Evolutionary conservation across 2,113 vertebrate species (phyloP).

Genomic region (Lipotes vexillifer): DNA sequence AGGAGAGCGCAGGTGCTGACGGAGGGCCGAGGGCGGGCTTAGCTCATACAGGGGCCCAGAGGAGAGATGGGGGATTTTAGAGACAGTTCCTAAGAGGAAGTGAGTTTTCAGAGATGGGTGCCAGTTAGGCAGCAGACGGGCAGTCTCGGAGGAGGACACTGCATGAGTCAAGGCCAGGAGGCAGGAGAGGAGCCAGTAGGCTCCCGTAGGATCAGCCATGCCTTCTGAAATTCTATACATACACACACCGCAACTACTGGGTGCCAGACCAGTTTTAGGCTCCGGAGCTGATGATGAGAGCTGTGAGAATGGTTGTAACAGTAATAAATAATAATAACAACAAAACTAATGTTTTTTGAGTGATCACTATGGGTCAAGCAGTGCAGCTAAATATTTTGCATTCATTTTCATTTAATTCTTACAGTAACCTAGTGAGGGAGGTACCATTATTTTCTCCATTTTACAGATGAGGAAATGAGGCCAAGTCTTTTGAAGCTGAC

Average conservation of each 20-base stretch:
- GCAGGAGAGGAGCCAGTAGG: not conserved
- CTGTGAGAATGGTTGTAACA: not conserved
- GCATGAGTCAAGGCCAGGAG: not conserved
- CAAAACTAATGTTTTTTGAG: not conserved
- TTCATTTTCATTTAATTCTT: not conserved
- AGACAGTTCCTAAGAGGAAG: not conserved
- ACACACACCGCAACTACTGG: not conserved
- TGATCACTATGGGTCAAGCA: not conserved
- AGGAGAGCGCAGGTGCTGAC: not conserved
- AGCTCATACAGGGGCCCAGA: not conserved
- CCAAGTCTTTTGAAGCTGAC: not conserved
- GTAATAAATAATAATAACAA: not conserved
- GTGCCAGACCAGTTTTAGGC: not conserved
- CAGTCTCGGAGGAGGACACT: not conserved
- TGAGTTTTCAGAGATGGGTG: not conserved
- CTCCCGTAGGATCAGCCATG: not conserved
- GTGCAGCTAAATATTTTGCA: not conserved
- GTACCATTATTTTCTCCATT: not conserved
- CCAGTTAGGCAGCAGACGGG: not conserved
- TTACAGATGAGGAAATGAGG: not conserved
- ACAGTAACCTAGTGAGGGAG: not conserved
- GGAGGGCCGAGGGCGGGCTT: not conserved
- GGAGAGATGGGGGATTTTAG: not conserved
- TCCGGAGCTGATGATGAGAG: not conserved
- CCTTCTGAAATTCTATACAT: not conserved